A percentile compares a stretch with the other conserved stretches of the same genome.
Conservation (phyloP, 2,888 invertebrate species). For the Odontothrips loti region DNA sequence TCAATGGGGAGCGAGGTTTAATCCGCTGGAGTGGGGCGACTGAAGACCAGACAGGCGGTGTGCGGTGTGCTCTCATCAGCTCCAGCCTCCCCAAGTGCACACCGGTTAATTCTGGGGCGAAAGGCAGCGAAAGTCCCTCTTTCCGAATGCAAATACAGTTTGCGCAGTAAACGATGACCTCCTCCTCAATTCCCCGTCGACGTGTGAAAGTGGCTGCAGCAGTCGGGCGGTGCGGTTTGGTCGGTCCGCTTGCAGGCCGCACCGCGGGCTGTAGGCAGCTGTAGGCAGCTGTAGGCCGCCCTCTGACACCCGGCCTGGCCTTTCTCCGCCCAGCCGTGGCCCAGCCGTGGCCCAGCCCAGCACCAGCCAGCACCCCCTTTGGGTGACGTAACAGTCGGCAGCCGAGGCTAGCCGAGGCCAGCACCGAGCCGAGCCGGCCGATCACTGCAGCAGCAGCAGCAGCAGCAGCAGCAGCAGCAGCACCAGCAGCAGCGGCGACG, state of each 20-base stretch:
- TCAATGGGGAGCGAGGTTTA: neutral
- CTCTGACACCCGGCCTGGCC: neutral
- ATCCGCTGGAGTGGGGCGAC: too few species aligned
- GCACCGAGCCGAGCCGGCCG: too few species aligned
- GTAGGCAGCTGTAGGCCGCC: neutral
- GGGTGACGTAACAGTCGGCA: neutral
- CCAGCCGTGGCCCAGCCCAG: neutral
- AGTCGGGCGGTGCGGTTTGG: neutral
- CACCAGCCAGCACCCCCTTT: neutral
- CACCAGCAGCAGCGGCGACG: too few species aligned
- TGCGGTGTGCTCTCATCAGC: neutral
- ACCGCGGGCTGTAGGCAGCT: neutral
- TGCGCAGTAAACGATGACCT: too few species aligned
- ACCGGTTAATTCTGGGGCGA: too few species aligned
- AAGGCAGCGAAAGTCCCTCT: too few species aligned
- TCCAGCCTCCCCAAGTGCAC: neutral
- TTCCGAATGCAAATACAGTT: neutral
- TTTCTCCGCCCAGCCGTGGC: neutral
- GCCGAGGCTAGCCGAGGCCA: neutral
- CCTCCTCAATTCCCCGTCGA: neutral
- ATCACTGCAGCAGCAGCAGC: too few species aligned
- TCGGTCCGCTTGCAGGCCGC: neutral
- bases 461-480: too few species aligned
- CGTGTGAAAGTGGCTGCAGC: neutral
- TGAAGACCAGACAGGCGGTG: too few species aligned